A percentile compares a stretch with the other conserved stretches of the same genome.
phyloP scores from a whole-genome alignment of 2,113 vertebrate genomes.

The Phaethon lepturus region DNA sequence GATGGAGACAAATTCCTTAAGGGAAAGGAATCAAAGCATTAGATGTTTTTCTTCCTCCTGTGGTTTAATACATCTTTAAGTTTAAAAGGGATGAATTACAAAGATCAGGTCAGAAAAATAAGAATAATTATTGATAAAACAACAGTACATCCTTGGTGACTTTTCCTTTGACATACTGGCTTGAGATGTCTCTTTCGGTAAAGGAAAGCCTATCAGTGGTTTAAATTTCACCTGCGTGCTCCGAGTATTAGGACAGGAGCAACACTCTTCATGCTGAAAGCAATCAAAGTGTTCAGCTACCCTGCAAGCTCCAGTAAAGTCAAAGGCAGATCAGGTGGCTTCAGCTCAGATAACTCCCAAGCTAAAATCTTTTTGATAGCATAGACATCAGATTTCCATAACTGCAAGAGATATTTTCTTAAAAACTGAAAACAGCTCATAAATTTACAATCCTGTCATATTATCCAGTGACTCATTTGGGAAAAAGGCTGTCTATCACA shows the following conservation, averaged over 20 bases:
- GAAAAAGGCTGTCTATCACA: background rate
- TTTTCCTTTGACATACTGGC: background rate
- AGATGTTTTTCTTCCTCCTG: background rate
- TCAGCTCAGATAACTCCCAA: background rate
- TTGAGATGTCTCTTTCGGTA: background rate
- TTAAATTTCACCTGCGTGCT: constrained; percentile 8
- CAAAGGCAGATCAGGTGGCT: background rate
- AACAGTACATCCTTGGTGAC: background rate
- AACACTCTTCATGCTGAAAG: background rate
- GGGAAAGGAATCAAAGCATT: background rate
- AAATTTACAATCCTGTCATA: background rate
- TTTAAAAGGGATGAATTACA: background rate
- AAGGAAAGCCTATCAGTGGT: background rate
- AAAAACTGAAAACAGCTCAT: background rate
- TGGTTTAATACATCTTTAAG: background rate
- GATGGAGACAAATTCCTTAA: background rate
- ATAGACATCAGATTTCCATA: background rate
- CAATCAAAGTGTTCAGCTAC: background rate
- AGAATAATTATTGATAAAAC: background rate
- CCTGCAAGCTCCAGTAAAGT: background rate
- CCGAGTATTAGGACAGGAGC: background rate
- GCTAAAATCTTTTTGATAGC: background rate
- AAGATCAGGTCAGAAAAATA: background rate
- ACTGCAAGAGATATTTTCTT: background rate
- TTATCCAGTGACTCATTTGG: background rate